phyloP scores from a whole-genome alignment of 2,113 vertebrate species.

The Lepus americanus region DNA sequence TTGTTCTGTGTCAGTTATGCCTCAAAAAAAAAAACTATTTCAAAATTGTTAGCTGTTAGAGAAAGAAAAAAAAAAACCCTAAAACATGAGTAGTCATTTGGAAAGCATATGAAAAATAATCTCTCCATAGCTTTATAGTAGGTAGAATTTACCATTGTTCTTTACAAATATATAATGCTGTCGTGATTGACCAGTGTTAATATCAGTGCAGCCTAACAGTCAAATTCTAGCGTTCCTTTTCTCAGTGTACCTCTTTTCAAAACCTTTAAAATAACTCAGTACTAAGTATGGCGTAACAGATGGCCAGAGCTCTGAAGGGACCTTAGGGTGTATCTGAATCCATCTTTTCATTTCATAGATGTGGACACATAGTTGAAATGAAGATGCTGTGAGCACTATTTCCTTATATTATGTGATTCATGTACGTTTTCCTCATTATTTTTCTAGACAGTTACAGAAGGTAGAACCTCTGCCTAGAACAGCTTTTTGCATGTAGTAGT shows the following conservation, averaged over 20 bases:
- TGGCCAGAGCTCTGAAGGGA: neutral
- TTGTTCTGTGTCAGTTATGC: neutral
- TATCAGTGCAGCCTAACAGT: neutral
- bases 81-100: neutral
- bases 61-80: neutral
- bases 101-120: conserved; percentile 18
- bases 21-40: neutral
- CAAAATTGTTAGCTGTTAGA: neutral
- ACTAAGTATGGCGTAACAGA: neutral
- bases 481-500: neutral
- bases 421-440: neutral
- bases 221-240: neutral
- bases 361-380: neutral
- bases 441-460: neutral
- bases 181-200: neutral
- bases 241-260: neutral
- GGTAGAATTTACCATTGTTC: neutral
- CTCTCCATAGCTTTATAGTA: neutral
- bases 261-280: conserved; percentile 19
- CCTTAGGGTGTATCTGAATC: neutral
- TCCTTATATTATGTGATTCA: neutral
- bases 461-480: neutral
- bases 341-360: neutral
- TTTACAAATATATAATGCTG: neutral
- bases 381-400: neutral